phyloP scores from a whole-genome alignment of 2,797 vertebrate species.

The Denticeps clupeoides region DNA sequence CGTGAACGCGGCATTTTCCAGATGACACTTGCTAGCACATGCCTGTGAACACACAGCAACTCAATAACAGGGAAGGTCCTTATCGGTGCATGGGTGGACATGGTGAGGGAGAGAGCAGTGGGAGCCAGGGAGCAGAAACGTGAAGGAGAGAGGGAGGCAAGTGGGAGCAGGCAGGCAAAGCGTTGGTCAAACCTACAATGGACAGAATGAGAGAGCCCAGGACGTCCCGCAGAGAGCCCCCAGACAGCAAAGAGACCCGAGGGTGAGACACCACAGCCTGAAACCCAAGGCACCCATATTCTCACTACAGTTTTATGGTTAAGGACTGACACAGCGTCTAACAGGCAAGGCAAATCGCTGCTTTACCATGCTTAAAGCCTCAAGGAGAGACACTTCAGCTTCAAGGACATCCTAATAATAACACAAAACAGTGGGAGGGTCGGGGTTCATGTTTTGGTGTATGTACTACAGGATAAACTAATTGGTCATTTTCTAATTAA shows the following conservation, averaged over 20 bases:
- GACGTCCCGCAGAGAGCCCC: conserved; percentile 56
- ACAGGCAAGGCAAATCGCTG: background rate
- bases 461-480: too few species aligned
- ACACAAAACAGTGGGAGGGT: conserved; percentile 30
- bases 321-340: background rate
- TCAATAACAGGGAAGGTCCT: conserved; percentile 3
- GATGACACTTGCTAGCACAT: conserved; percentile 21
- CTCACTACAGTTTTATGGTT: conserved; percentile 29
- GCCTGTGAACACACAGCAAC: conserved; percentile 7
- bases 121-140: conserved; percentile 6
- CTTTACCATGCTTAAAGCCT: conserved; percentile 52
- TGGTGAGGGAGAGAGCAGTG: conserved; percentile 33
- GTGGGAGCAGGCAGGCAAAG: background rate
- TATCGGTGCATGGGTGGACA: conserved; percentile 26
- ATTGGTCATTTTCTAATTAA: too few species aligned
- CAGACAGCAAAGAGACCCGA: conserved; percentile 52
- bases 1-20: conserved; percentile 16
- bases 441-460: conserved; percentile 14
- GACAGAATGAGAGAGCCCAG: conserved; percentile 62
- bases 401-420: conserved; percentile 44
- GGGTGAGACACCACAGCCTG: conserved; percentile 47
- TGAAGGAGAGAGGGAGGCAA: conserved; percentile 4
- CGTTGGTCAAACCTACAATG: conserved; percentile 61
- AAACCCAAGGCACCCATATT: conserved; percentile 27
- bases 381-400: conserved; percentile 42